Evolutionary conservation across 2,888 invertebrate genomes (phyloP).

Genomic region (Ypsolopha sequella): DNA sequence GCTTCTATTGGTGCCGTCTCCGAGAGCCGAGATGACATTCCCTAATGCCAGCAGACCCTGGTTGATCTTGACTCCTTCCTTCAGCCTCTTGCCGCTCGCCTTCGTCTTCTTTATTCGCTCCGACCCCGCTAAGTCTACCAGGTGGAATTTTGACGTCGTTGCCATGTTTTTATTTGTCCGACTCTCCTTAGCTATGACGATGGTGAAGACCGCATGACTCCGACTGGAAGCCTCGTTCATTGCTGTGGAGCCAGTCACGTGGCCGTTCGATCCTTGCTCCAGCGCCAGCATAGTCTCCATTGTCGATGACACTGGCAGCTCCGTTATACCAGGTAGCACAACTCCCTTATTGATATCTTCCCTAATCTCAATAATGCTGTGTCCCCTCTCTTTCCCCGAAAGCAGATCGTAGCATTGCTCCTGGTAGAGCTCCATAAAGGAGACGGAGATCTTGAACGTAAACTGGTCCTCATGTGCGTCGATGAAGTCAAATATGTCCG

Average conservation of each 20-base stretch:
- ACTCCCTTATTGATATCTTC: conserved; percentile 79
- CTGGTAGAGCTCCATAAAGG: conserved; percentile 91
- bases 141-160: conserved; percentile 87
- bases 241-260: conserved; percentile 90
- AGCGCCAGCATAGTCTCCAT: conserved; percentile 77
- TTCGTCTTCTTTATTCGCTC: conserved; percentile 92
- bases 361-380: conserved; percentile 82
- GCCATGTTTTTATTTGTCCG: conserved; percentile 73
- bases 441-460: conserved; percentile 79
- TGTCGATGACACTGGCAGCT: conserved; percentile 71
- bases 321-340: conserved; percentile 75
- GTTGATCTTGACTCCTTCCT: conserved; percentile 93
- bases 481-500: conserved; percentile 82
- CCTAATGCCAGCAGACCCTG: conserved; percentile 91
- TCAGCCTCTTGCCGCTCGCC: conserved; percentile 88
- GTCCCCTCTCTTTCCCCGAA: conserved; percentile 74
- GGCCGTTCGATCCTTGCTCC: conserved; percentile 77
- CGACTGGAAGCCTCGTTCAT: conserved; percentile 93
- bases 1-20: conserved; percentile 71
- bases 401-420: conserved; percentile 90
- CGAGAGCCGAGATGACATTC: conserved; percentile 94
- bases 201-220: conserved; percentile 91
- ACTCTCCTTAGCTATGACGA: conserved; percentile 76
- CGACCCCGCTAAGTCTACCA: conserved; percentile 94
- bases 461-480: conserved; percentile 67